These are phyloP conservation scores for Acipenser oxyrinchus DNA, from an alignment of 2,797 vertebrate species.

Conservation along the genomic window DNA sequence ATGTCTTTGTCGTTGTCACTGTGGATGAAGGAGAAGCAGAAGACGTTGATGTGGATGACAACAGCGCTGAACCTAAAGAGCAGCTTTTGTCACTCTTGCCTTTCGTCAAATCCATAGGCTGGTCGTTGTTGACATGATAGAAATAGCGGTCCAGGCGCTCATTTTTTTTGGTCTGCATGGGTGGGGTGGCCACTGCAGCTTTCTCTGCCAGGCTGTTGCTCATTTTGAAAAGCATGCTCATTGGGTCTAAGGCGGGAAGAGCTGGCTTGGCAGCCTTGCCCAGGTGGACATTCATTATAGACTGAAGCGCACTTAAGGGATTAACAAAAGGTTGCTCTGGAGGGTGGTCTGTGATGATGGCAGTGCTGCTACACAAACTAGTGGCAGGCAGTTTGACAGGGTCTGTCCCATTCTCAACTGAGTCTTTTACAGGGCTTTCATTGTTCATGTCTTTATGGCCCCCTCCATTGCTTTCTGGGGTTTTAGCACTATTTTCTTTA, in stretches of 20 bases:
- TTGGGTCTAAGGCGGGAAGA: constrained; percentile 88
- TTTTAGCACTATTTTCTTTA: constrained; percentile 70
- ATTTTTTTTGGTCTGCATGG: constrained; percentile 83
- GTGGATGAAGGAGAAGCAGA: constrained; percentile 83
- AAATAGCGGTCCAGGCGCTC: constrained; percentile 94
- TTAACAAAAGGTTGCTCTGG: constrained; percentile 96
- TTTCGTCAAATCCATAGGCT: constrained; percentile 98
- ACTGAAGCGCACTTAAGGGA: constrained; percentile 91
- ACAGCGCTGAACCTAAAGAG: constrained; percentile 78
- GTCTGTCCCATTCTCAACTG: constrained; percentile 78
- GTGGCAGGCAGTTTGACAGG: constrained; percentile 60
- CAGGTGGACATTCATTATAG: constrained; percentile 96
- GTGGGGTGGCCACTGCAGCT: constrained; percentile 86
- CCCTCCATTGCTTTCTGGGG: constrained; percentile 68
- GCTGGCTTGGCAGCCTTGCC: constrained; percentile 96
- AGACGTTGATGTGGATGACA: constrained; percentile 82
- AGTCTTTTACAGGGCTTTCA: constrained; percentile 64
- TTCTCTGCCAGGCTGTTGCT: constrained; percentile 98
- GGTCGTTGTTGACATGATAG: constrained; percentile 88
- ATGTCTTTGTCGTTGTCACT: constrained; percentile 86
- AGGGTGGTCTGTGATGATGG: constrained; percentile 95
- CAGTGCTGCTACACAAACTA: constrained; percentile 76
- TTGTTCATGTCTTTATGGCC: constrained; percentile 69
- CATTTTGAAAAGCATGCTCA: constrained; percentile 99
- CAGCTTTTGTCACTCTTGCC: constrained; percentile 87